These are phyloP conservation scores for Pseudomyrmex flavicornis DNA, from an alignment of 1,140 invertebrate genomes.

Conservation along the genomic window DNA sequence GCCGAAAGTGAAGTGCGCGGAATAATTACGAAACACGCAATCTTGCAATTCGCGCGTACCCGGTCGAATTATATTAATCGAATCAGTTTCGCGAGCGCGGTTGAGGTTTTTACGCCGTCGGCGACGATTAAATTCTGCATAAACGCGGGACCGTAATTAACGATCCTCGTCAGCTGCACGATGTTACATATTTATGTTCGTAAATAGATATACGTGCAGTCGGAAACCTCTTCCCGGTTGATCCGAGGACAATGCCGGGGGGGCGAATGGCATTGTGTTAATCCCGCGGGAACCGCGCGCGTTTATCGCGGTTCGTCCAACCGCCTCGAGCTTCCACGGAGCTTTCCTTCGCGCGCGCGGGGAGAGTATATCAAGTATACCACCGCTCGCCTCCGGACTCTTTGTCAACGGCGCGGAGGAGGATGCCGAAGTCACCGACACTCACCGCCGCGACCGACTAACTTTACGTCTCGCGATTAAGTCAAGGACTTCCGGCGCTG, in stretches of 20 bases:
- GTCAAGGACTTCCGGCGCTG: conserved; percentile 48
- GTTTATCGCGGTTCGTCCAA: conserved; percentile 67
- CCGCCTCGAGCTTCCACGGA: conserved; percentile 44
- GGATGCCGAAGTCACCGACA: conserved; percentile 61
- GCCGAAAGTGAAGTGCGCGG: neutral
- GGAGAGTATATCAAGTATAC: conserved; percentile 22
- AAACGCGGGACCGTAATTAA: conserved; percentile 43
- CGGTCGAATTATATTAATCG: conserved; percentile 5
- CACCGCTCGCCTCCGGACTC: conserved; percentile 26
- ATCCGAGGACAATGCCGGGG: conserved; percentile 63
- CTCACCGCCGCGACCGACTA: conserved; percentile 41
- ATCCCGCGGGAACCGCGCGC: conserved; percentile 66
- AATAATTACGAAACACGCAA: neutral
- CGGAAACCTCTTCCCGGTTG: neutral
- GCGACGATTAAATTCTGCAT: conserved; percentile 22
- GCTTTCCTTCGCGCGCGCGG: neutral
- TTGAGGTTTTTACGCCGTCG: conserved; percentile 35
- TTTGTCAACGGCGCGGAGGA: conserved; percentile 3
- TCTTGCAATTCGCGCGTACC: neutral
- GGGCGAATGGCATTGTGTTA: conserved; percentile 63
- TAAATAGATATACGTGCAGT: neutral
- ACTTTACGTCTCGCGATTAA: conserved; percentile 69
- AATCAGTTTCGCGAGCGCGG: neutral
- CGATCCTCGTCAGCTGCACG: conserved; percentile 21
- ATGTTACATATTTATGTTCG: conserved; percentile 33